Evolutionary conservation across 2,888 invertebrate species (phyloP).

Genomic region (Stenodema calcarata): DNA sequence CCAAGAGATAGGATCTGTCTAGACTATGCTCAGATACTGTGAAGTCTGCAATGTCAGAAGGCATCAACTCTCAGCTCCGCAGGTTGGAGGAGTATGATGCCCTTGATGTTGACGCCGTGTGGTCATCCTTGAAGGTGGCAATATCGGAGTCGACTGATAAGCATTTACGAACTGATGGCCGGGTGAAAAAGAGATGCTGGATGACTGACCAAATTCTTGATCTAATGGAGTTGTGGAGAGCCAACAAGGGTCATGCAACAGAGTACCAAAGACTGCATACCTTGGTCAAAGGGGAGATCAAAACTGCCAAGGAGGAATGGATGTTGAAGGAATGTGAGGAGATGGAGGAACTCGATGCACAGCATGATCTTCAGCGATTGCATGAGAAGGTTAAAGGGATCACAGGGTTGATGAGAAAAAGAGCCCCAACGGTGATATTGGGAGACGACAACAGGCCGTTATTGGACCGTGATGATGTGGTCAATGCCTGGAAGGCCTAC

Average conservation of each 20-base stretch:
- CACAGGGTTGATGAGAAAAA: background rate
- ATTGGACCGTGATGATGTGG: background rate
- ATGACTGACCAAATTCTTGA: background rate
- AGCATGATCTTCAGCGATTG: background rate
- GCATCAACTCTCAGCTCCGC: background rate
- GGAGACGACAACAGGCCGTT: constrained; percentile 14
- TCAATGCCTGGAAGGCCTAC: background rate
- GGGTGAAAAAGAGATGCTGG: constrained; percentile 13
- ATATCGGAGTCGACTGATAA: constrained; percentile 12
- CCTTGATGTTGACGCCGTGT: background rate
- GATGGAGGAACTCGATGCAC: background rate
- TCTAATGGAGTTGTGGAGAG: background rate
- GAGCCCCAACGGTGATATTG: background rate
- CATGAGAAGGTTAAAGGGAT: constrained; percentile 7
- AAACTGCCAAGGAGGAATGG: constrained; percentile 6
- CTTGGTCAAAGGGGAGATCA: constrained; percentile 22
- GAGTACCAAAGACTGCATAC: background rate
- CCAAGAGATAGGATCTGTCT: background rate
- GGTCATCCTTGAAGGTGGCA: constrained; percentile 17
- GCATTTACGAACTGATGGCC: constrained; percentile 21
- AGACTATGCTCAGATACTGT: background rate
- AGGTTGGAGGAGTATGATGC: constrained; percentile 1
- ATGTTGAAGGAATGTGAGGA: constrained; percentile 21
- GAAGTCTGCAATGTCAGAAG: background rate
- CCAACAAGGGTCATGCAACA: background rate